phyloP scores from a whole-genome alignment of 2,888 invertebrate species.

The Campopleginae sp. region DNA sequence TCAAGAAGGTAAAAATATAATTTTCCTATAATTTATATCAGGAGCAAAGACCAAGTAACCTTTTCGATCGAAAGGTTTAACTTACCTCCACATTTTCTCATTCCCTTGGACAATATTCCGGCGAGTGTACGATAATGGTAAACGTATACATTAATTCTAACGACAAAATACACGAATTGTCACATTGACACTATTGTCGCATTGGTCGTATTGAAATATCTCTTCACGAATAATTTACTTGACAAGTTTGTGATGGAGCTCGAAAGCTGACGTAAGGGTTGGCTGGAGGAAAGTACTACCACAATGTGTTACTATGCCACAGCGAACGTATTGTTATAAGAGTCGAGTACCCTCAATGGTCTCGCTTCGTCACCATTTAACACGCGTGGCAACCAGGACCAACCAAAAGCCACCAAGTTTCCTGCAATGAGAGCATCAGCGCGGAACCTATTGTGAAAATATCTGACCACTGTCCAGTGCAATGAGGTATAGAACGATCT shows the following conservation, averaged over 20 bases:
- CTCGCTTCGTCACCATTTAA: constrained; percentile 79
- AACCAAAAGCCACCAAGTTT: constrained; percentile 79
- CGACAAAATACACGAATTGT: background rate
- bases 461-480: constrained; percentile 82
- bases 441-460: constrained; percentile 82
- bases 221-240: constrained; percentile 9
- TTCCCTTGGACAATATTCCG: background rate
- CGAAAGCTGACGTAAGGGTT: constrained; percentile 64
- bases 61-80: background rate
- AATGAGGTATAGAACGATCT: constrained; percentile 77
- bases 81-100: background rate
- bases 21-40: background rate
- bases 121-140: background rate
- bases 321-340: constrained; percentile 79
- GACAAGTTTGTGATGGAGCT: constrained; percentile 28
- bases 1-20: background rate
- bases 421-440: constrained; percentile 80
- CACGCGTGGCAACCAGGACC: constrained; percentile 71
- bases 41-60: background rate
- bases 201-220: constrained; percentile 28
- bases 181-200: constrained; percentile 12
- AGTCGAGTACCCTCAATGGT: constrained; percentile 76
- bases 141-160: background rate
- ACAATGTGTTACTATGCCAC: constrained; percentile 76
- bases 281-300: constrained; percentile 51